These are phyloP conservation scores for Pomacea maculata DNA, from an alignment of 1,140 invertebrate genomes.

Conservation along the genomic window DNA sequence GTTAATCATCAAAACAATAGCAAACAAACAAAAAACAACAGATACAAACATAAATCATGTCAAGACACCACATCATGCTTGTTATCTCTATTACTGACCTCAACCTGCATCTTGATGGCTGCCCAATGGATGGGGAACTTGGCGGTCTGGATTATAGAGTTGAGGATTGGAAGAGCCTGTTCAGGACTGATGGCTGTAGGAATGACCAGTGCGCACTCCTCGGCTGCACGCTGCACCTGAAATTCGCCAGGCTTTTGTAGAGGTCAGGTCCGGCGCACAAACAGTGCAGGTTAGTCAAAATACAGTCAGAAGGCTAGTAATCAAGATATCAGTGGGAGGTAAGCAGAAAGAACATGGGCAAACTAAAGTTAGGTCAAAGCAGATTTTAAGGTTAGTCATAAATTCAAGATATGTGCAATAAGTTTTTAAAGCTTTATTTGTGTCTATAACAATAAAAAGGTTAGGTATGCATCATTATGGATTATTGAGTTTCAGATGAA, in stretches of 20 bases:
- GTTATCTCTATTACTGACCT: conserved; percentile 60
- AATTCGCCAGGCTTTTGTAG: conserved; percentile 17
- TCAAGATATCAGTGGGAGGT: not conserved
- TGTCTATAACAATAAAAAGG: too few relatives aligned
- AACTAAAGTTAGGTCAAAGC: not conserved
- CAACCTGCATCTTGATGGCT: conserved; percentile 91
- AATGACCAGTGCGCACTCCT: conserved; percentile 77
- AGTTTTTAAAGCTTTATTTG: too few relatives aligned
- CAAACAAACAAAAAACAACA: too few relatives aligned
- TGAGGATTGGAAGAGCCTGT: conserved; percentile 74
- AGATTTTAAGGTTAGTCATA: not conserved
- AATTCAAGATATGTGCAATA: too few relatives aligned
- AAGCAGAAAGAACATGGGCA: not conserved
- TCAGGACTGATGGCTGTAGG: conserved; percentile 78
- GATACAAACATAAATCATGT: too few relatives aligned
- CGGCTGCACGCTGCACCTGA: conserved; percentile 71
- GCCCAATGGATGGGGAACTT: conserved; percentile 87
- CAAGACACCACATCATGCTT: not conserved
- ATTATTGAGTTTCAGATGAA: too few relatives aligned
- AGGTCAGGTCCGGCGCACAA: not conserved
- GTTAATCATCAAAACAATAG: too few relatives aligned
- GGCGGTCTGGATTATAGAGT: conserved; percentile 85
- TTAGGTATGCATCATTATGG: too few relatives aligned
- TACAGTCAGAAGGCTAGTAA: not conserved
- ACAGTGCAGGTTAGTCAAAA: conserved; percentile 16